phyloP scores from a whole-genome alignment of 2,888 invertebrate genomes.

The Melinaea marsaeus region DNA sequence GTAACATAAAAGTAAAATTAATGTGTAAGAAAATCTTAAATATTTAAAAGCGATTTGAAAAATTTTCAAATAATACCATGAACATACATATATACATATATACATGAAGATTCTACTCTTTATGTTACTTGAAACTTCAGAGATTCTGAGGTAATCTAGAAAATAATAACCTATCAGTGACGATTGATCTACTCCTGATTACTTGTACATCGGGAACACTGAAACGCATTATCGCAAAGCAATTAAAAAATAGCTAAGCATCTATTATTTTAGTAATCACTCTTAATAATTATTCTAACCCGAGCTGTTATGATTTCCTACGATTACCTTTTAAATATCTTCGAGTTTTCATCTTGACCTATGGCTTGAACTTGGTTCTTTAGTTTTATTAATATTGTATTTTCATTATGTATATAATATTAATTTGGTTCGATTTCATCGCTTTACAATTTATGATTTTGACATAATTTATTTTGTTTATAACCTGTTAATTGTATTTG shows the following conservation, averaged over 20 bases:
- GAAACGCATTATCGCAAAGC: conserved; percentile 25
- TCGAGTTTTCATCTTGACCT: conserved; percentile 36
- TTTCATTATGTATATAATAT: no score
- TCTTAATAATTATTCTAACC: conserved; percentile 27
- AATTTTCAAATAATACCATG: background rate
- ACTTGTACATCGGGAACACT: conserved; percentile 34
- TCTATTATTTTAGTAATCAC: background rate
- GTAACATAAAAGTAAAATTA: no score
- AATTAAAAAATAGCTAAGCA: conserved; percentile 16
- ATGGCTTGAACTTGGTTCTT: conserved; percentile 19
- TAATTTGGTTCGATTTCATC: no score
- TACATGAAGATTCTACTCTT: no score
- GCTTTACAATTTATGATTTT: no score
- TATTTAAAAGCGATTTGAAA: no score
- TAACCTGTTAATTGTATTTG: no score
- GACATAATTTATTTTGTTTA: no score
- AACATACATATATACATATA: background rate
- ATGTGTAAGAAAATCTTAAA: no score
- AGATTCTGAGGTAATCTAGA: background rate
- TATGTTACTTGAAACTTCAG: background rate
- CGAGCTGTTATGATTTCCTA: conserved; percentile 37
- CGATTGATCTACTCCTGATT: conserved; percentile 27
- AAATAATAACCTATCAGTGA: background rate
- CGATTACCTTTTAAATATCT: conserved; percentile 41
- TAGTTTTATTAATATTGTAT: no score